Evolutionary conservation across 2,888 invertebrate species (phyloP).

Genomic region (Notodonta dromedarius): DNA sequence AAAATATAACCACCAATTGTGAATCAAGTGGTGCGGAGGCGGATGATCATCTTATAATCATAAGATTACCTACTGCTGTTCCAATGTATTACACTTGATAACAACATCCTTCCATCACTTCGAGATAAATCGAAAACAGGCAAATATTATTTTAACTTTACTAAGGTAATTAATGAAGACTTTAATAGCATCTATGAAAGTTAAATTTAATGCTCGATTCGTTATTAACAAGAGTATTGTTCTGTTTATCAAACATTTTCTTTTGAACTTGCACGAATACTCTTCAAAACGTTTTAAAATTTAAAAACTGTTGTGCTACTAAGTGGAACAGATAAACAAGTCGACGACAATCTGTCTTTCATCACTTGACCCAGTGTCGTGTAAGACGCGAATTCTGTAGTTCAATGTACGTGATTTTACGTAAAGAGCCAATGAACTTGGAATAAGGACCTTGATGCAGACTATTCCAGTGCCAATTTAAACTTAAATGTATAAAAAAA

Average conservation of each 20-base stretch:
- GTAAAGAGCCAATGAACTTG: neutral
- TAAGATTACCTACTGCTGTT: neutral
- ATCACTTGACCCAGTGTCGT: neutral
- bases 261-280: neutral
- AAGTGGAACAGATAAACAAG: conserved; percentile 1
- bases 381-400: neutral
- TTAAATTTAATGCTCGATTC: neutral
- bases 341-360: conserved; percentile 6
- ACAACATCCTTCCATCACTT: neutral
- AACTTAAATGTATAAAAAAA: neutral
- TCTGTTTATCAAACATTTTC: conserved; percentile 2
- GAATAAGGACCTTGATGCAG: neutral
- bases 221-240: neutral
- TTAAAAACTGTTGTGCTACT: neutral
- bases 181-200: no score
- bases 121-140: neutral
- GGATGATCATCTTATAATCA: neutral
- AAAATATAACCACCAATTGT: neutral
- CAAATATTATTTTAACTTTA: no score
- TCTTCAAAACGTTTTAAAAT: neutral
- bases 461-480: neutral
- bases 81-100: neutral
- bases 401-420: neutral
- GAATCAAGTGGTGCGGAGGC: neutral
- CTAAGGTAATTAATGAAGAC: no score